Evolutionary conservation across 2,797 vertebrate genomes (phyloP), one percentile per base, ranked within the genome.

Genomic region (Acrocephalus scirpaceus): DNA sequence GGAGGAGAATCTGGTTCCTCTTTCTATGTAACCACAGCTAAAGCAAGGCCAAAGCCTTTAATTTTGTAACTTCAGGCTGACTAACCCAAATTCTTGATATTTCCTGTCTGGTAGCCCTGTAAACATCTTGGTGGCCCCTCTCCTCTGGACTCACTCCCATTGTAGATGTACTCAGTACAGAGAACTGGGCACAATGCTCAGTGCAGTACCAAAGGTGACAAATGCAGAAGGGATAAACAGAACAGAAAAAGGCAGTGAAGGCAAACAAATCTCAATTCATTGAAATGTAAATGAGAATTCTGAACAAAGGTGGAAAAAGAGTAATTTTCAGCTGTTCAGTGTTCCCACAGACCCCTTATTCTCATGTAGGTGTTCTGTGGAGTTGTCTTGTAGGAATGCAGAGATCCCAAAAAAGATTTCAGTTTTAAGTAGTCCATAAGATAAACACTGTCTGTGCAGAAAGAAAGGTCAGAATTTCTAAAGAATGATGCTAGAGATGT

Each of bases 141-240:
- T 62, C 13, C 58, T 62, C n/a, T 72, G 60, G 69, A 11, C 18
- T 51, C 8, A 3, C 17, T 73, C 32, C n/a, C 30, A 2, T 53
- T 74, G 77, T 47, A 0, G 13, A 3, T 13, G 14, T 40, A 4
- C 26, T 25, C 25, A n/a, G 34, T 13, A 3, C 16, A 27, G 45
- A 21, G 40, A 32, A 38, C 0, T 26, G 38, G 7, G 16, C 65
- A 7, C 11, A 6, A 51, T 9, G 13, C 38, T 61, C 2, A 3
- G 56, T 38, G 38, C 11, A 21, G 21, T 44, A 30, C 76, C 58
- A 48, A 32, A 38, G 60, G 54, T 45, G 61, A 23, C 32, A 42
- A 65, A 54, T 29, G 14, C 7, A 34, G 30, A 2, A 58, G 11
- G 7, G 19, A 69, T 13, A 66, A 91, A 80, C 8, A 61, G 54